A percentile compares a stretch with the other conserved stretches of the same genome.
phyloP scores from a whole-genome alignment of 2,113 vertebrate species.

The Hydrolagus affinis region DNA sequence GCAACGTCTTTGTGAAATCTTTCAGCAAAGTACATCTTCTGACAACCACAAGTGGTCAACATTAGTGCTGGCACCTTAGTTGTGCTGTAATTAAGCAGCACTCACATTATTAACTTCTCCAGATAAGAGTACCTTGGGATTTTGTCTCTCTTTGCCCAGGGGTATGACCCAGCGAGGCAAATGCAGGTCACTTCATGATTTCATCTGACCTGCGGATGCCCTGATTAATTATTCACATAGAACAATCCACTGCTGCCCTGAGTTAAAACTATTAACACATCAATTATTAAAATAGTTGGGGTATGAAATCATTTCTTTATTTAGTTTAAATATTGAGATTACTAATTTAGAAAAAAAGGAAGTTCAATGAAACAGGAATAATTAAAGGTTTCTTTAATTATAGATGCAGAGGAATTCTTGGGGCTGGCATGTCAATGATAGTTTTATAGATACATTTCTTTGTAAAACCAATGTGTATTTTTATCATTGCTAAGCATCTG shows the following conservation, averaged over 20 bases:
- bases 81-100: constrained; percentile 16
- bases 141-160: background rate
- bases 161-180: background rate
- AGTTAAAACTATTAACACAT: constrained; percentile 18
- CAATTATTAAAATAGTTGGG: constrained; percentile 22
- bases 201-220: constrained; percentile 15
- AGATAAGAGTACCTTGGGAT: background rate
- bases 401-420: background rate
- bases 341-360: background rate
- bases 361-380: background rate
- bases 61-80: background rate
- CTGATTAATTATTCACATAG: constrained; percentile 22
- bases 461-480: background rate
- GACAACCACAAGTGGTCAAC: constrained; percentile 3
- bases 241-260: constrained; percentile 7
- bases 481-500: background rate
- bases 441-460: constrained; percentile 17
- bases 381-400: constrained; percentile 4
- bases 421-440: background rate
- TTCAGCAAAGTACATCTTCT: background rate
- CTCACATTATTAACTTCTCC: constrained; percentile 19
- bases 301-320: constrained; percentile 18
- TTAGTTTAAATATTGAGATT: constrained; percentile 5
- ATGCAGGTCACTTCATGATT: constrained; percentile 1
- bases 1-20: background rate